Conservation (phyloP, 1,140 invertebrate genomes). For the Euglossa dilemma region DNA sequence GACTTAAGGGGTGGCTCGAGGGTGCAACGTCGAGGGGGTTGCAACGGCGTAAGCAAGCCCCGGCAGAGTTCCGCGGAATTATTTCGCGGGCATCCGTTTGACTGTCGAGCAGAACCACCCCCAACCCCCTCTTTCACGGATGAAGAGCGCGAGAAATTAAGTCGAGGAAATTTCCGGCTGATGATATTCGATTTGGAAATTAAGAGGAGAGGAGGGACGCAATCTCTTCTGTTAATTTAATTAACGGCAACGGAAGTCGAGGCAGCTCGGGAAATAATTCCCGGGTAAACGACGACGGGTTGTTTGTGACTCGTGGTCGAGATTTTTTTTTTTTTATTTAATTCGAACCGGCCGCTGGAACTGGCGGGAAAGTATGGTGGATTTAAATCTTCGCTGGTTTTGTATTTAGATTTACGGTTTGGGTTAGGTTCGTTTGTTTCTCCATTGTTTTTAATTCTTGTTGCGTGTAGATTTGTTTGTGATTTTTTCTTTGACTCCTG, state of each 20-base stretch:
- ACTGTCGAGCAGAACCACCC: background rate
- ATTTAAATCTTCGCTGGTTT: no score
- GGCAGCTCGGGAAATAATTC: no score
- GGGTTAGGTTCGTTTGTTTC: no score
- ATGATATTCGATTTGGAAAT: constrained; percentile 2
- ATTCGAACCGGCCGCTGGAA: no score
- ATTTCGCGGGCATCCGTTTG: background rate
- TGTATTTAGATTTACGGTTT: no score
- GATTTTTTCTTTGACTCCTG: no score
- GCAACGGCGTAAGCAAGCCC: background rate
- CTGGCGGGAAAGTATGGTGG: no score
- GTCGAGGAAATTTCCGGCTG: background rate
- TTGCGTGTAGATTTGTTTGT: no score
- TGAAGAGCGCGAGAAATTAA: background rate
- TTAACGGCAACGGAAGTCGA: background rate
- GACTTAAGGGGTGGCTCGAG: background rate
- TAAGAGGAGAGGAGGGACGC: background rate
- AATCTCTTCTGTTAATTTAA: background rate
- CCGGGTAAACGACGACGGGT: no score
- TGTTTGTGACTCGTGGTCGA: no score
- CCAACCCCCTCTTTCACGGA: background rate
- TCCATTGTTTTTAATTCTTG: no score
- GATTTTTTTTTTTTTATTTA: no score
- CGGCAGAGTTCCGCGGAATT: background rate
- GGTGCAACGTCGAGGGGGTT: constrained; percentile 5